Percentiles rank a stretch among this genome's conserved stretches.
Evolutionary conservation across 1,140 invertebrate species (phyloP).

Genomic region (Daktulosphaira vitifoliae): DNA sequence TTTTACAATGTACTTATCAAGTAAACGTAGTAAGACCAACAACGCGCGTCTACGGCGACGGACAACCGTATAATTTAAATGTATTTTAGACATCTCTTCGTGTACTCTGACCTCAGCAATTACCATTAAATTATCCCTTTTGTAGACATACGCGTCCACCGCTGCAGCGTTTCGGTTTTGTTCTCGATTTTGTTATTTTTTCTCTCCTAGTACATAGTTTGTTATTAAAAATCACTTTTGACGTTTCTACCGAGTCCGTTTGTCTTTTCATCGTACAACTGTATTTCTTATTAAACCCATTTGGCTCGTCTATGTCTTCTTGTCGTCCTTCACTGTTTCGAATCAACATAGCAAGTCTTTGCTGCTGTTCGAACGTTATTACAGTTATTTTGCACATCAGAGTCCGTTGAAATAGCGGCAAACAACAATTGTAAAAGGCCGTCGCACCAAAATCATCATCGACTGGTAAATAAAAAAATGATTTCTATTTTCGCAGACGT

Average conservation of each 20-base stretch:
- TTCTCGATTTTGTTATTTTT: conserved; percentile 27
- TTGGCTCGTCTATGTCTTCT: background rate
- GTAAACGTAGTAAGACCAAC: conserved; percentile 13
- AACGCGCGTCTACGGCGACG: background rate
- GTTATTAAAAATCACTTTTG: conserved; percentile 34
- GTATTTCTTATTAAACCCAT: too few relatives aligned
- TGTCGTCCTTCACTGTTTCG: conserved; percentile 1
- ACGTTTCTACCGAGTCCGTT: conserved; percentile 23
- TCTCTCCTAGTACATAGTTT: conserved; percentile 8
- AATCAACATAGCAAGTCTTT: background rate
- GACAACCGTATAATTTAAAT: conserved; percentile 34
- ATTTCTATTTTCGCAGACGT: too few relatives aligned
- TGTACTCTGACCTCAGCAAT: conserved; percentile 25
- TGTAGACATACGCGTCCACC: conserved; percentile 3
- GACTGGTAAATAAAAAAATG: too few relatives aligned
- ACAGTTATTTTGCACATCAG: too few relatives aligned
- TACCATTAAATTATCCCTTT: conserved; percentile 33
- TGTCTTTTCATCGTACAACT: too few relatives aligned
- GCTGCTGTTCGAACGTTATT: too few relatives aligned
- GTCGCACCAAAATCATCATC: too few relatives aligned
- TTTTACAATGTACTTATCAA: too few relatives aligned
- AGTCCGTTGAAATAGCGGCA: too few relatives aligned
- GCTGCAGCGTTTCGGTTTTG: conserved; percentile 9
- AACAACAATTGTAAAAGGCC: too few relatives aligned
- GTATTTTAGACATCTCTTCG: conserved; percentile 25